These are phyloP conservation scores for Caenorhabditis zanzibari DNA, from an alignment of 2,888 invertebrate genomes.

Conservation along the genomic window DNA sequence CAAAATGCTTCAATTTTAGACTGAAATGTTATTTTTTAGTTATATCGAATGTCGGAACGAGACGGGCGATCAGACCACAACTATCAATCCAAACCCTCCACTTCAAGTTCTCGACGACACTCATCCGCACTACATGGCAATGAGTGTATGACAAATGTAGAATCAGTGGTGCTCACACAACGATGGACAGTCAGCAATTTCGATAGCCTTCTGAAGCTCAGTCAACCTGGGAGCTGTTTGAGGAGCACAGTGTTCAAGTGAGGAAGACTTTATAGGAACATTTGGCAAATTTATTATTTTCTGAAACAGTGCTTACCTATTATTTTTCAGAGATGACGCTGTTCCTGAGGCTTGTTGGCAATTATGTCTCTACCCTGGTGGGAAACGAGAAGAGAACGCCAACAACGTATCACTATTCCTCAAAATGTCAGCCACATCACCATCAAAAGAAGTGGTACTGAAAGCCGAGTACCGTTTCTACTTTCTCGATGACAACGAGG, in stretches of 20 bases:
- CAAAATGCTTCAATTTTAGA: too few species aligned
- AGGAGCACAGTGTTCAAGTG: conserved; percentile 81
- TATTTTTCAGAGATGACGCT: conserved; percentile 72
- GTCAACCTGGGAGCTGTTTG: conserved; percentile 82
- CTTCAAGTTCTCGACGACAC: conserved; percentile 41
- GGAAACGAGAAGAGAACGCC: conserved; percentile 83
- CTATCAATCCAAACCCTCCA: conserved; percentile 48
- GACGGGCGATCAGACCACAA: conserved; percentile 44
- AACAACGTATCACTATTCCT: conserved; percentile 83
- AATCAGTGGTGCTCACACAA: conserved; percentile 81
- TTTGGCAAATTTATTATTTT: too few species aligned
- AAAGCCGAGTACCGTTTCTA: conserved; percentile 83
- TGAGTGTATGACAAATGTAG: conserved; percentile 80
- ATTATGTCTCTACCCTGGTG: conserved; percentile 83
- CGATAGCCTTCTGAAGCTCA: conserved; percentile 80
- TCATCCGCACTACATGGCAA: conserved; percentile 60
- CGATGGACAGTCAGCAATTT: conserved; percentile 83
- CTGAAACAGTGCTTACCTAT: too few species aligned
- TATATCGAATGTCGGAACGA: conserved; percentile 60
- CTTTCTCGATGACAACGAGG: conserved; percentile 81
- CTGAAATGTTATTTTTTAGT: conserved; percentile 6
- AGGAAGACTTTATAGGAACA: neutral
- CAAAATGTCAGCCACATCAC: conserved; percentile 82
- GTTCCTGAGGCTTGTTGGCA: conserved; percentile 83
- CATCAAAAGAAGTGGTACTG: conserved; percentile 81